Evolutionary conservation across 2,113 vertebrate genomes (phyloP).

Genomic region (Phylloscopus trochiloides): DNA sequence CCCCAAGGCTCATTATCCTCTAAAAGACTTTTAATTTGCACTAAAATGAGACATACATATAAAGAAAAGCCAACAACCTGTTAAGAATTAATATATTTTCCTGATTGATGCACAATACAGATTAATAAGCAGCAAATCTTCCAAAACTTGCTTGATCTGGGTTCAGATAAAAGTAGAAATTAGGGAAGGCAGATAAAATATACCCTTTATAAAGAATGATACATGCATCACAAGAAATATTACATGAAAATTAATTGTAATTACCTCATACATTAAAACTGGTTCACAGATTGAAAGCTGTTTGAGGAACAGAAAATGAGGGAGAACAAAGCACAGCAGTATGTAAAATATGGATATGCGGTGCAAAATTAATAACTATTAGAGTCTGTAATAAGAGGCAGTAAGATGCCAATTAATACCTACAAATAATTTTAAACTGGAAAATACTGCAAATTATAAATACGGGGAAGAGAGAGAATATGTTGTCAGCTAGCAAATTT

Average conservation of each 20-base stretch:
- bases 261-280: background rate
- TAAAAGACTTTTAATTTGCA: background rate
- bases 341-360: background rate
- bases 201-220: background rate
- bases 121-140: background rate
- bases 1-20: background rate
- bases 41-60: background rate
- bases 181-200: background rate
- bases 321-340: background rate
- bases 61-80: background rate
- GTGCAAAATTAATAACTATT: background rate
- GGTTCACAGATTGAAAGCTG: background rate
- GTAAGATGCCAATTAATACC: background rate
- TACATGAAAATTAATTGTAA: background rate
- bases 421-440: background rate
- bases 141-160: background rate
- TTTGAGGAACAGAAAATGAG: background rate
- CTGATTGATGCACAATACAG: background rate
- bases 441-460: background rate
- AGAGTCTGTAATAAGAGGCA: background rate
- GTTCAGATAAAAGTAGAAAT: background rate
- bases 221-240: background rate
- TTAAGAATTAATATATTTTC: background rate
- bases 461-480: background rate
- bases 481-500: background rate